phyloP scores from a whole-genome alignment of 2,113 vertebrate genomes.

The Cryptoleucopteryx plumbea region DNA sequence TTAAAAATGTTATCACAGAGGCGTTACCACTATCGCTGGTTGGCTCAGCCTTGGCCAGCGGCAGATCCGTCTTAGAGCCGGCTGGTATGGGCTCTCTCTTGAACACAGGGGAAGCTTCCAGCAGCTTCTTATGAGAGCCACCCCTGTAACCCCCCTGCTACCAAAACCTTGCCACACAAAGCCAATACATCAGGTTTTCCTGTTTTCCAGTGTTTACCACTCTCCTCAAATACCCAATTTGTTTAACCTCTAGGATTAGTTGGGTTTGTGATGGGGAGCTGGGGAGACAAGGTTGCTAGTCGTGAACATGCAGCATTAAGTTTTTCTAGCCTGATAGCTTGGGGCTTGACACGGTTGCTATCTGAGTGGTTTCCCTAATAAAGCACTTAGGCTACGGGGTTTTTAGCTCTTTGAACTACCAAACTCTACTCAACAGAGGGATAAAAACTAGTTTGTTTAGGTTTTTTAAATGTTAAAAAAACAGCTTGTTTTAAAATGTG shows the following conservation, averaged over 20 bases:
- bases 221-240: neutral
- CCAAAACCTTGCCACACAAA: no score
- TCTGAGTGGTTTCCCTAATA: neutral
- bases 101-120: no score
- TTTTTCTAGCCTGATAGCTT: neutral
- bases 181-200: neutral
- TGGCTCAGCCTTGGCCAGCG: no score
- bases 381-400: neutral
- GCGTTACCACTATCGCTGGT: no score
- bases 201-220: neutral
- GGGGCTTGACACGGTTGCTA: neutral
- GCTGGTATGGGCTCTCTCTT: no score
- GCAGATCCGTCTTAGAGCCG: no score
- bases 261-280: neutral
- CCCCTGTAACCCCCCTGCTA: no score
- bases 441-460: neutral
- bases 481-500: neutral
- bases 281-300: neutral
- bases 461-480: neutral
- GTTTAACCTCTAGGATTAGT: neutral
- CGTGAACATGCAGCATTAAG: neutral
- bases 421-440: neutral
- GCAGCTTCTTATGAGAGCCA: no score
- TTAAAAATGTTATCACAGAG: no score
- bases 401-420: neutral